Base-by-base conservation (phyloP, 2,888 invertebrate species). In the Meteorus colon region DNA sequence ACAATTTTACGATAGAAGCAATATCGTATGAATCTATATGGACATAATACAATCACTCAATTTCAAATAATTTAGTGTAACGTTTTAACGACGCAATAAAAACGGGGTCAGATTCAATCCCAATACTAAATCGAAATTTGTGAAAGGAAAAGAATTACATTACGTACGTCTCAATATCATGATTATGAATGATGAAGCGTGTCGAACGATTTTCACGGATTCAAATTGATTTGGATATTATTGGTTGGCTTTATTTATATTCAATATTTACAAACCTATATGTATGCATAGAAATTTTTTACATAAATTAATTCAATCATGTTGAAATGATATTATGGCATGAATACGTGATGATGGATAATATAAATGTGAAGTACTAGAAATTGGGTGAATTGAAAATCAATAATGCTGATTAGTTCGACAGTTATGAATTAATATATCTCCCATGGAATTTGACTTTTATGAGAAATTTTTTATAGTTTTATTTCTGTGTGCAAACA, bases 391-490 rank as follows among this genome's bases (percentile, higher is more conserved):
- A 72, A 45, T 24, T 63, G 10, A 31, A n/a, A 29, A 63, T 41
- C 37, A 45, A 55, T 55, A 37, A 29, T 63, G n/a, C n/a, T 63
- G 31, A 72, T 72, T 63, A 29, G 62, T 73, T 80, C 74, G 70
- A 24, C 55, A 55, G 62, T 60, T 45, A 24, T 60, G 59, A 62
- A 79, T 81, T 82, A 82, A 85, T 84, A 84, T 82, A 83, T 83
- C 80, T 85, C 85, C 84, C 84, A 80, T 77, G 86, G 82, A 80
- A 83, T 83, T 84, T 80, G 84, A 85, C 84, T 86, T 86, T 86
- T 84, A 86, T 85, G 82, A 85, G 85, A 86, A 83, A 82, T 84
- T 83, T 76, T 67, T 73, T 62, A 37, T 55, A 34, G 19, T 73
- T 68, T 41, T 29, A 70, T 76, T 69, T 63, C 73, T 12, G 24